Evolutionary conservation across 1,140 invertebrate species (phyloP).

Genomic region (Pseudomyrmex flavicornis): DNA sequence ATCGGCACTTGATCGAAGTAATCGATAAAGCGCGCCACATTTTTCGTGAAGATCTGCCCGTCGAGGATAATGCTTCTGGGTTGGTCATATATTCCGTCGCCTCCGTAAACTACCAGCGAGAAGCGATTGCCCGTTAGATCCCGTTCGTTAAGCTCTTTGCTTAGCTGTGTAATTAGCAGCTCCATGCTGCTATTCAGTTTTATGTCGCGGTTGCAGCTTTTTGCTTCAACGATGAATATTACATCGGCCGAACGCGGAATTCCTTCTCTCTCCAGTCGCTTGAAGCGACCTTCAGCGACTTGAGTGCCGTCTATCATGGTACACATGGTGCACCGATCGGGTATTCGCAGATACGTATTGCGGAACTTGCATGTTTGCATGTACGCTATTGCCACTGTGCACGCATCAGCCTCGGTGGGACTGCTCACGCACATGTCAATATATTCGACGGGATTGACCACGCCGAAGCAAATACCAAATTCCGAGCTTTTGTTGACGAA

Average conservation of each 20-base stretch:
- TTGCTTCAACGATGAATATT: slow-evolving; percentile 95
- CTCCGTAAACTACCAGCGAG: slow-evolving; percentile 93
- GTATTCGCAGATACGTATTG: slow-evolving; percentile 91
- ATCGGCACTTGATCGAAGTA: slow-evolving; percentile 88
- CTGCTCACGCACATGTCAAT: slow-evolving; percentile 87
- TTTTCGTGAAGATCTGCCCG: slow-evolving; percentile 88
- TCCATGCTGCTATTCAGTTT: slow-evolving; percentile 88
- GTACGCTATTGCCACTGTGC: slow-evolving; percentile 91
- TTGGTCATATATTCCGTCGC: slow-evolving; percentile 89
- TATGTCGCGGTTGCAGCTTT: slow-evolving; percentile 91
- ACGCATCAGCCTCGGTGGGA: slow-evolving; percentile 87
- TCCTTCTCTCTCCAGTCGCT: slow-evolving; percentile 84
- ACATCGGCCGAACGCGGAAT: slow-evolving; percentile 91
- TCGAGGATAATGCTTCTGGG: slow-evolving; percentile 89
- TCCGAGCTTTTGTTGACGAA: slow-evolving; percentile 91
- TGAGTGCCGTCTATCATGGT: slow-evolving; percentile 87
- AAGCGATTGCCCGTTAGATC: slow-evolving; percentile 90
- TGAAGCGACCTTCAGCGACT: slow-evolving; percentile 90
- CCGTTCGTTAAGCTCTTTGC: slow-evolving; percentile 88
- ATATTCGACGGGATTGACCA: slow-evolving; percentile 88
- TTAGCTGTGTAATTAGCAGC: slow-evolving; percentile 87
- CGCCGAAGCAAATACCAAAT: slow-evolving; percentile 89
- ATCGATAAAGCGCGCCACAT: slow-evolving; percentile 85
- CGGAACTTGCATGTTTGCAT: slow-evolving; percentile 90
- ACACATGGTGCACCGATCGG: slow-evolving; percentile 90